Evolutionary conservation across 2,113 vertebrate genomes (phyloP), one percentile per base, ranked within the genome.

Genomic region (Aphyosemion australe): DNA sequence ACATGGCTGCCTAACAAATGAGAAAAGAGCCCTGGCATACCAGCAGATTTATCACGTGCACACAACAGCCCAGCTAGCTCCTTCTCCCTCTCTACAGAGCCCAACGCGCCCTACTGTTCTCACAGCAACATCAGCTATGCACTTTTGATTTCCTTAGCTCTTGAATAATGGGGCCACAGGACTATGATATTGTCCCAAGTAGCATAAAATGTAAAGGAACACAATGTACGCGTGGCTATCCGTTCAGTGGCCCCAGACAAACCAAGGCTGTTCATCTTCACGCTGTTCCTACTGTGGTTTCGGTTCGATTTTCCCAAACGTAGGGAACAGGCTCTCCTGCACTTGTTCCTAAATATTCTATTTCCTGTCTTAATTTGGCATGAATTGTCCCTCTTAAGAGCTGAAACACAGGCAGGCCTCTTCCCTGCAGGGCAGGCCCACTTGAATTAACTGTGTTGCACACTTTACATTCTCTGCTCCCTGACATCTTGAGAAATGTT

Each of bases 1-100:
- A 95, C 96, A 94, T 86, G 91, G 92, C 95, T 95, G 96, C 89
- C 94, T 95, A 93, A 93, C 95, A 95, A 95, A 96, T 94, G 95
- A 96, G 94, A 93, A 94, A 94, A 93, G 93, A 94, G 93, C 93
- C 92, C 92, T 91, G 90, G 91, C 88, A 87, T 88, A 84, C 84
- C 69, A 39, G 84, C 90, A 92, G 94, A 94, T 95, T 95, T 93
- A 94, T 92, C 88, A 88, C 85, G 52, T 83, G 81, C 83, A 55
- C 88, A 88, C 92, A 87, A 84, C 84, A 89, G 82, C 80, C 76
- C 69, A 58, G 77, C 80, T 78, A 81, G 77, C 72, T 78, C 78
- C 76, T 79, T 70, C 78, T 75, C 78, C 61, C 21, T 72, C 58
- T 78, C 69, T 49, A 67, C 46, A 54, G 67, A 61, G 80, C 76